Percentiles rank a stretch among this genome's conserved stretches.
Conservation (phyloP, 2,797 vertebrate species). For the Chiroxiphia lanceolata region DNA sequence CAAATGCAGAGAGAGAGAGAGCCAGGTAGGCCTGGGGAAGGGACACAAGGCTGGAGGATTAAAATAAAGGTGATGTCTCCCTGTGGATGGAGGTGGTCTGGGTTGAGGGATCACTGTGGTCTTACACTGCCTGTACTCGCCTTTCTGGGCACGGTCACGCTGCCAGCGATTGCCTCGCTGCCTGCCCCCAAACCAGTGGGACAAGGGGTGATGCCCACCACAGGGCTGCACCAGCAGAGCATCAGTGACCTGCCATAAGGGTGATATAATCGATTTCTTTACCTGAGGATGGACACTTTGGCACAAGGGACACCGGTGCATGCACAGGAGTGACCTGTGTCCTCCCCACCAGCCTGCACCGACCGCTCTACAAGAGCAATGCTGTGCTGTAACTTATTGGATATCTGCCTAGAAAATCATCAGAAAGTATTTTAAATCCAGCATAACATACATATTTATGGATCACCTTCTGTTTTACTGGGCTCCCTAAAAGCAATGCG, state of each 20-base stretch:
- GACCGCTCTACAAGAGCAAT: not conserved
- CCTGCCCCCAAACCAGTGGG: accelerated
- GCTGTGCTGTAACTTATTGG: conserved; percentile 59
- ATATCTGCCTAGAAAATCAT: conserved; percentile 73
- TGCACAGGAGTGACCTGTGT: accelerated
- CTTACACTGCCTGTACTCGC: accelerated
- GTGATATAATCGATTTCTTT: accelerated
- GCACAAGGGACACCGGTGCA: not conserved
- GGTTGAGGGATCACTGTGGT: not conserved
- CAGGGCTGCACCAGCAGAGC: not conserved
- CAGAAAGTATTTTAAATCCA: conserved; percentile 63
- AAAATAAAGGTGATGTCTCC: not conserved
- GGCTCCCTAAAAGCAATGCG: conserved; percentile 63
- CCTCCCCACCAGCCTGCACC: not conserved
- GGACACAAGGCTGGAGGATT: not conserved
- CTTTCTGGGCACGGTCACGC: accelerated
- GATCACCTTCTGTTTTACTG: conserved; percentile 74
- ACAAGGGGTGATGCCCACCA: accelerated
- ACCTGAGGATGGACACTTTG: not conserved
- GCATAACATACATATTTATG: conserved; percentile 63
- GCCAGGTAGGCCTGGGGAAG: not conserved
- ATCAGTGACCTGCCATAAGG: not conserved
- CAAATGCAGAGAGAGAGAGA: not conserved
- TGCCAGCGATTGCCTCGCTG: accelerated
- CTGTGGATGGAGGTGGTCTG: not conserved